phyloP scores from a whole-genome alignment of 2,888 invertebrate genomes.

The Ochropleura leucogaster region DNA sequence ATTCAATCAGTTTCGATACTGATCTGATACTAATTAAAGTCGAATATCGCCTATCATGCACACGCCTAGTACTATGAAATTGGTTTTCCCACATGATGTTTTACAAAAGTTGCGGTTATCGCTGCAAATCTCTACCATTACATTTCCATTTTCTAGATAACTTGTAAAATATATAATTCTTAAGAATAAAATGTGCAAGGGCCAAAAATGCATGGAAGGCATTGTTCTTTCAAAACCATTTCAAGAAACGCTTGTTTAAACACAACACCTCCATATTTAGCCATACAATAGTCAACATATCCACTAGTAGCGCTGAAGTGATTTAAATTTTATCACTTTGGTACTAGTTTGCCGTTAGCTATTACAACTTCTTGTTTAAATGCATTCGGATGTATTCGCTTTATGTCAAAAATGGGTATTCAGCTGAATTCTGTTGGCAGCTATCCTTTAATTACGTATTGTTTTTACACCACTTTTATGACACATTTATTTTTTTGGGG shows the following conservation, averaged over 20 bases:
- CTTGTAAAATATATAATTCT: background rate
- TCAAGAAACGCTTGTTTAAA: no score
- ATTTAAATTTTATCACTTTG: background rate
- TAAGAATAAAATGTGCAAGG: background rate
- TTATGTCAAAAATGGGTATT: no score
- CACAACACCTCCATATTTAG: no score
- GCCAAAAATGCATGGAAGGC: background rate
- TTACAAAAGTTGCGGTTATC: background rate
- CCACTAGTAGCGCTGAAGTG: no score
- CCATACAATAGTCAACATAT: no score
- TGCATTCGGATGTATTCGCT: no score
- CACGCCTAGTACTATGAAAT: background rate
- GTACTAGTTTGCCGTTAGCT: background rate
- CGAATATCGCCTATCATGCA: background rate
- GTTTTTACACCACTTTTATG: no score
- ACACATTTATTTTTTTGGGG: no score
- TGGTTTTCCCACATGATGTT: background rate
- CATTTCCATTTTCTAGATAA: background rate
- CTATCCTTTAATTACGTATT: no score
- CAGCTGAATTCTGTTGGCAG: no score
- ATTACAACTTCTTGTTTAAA: background rate
- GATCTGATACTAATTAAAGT: background rate
- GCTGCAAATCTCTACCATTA: background rate
- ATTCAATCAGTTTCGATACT: background rate
- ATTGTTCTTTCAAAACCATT: no score